Base-by-base conservation (phyloP, 2,113 vertebrate species). In the Oxygymnocypris stewartii region DNA sequence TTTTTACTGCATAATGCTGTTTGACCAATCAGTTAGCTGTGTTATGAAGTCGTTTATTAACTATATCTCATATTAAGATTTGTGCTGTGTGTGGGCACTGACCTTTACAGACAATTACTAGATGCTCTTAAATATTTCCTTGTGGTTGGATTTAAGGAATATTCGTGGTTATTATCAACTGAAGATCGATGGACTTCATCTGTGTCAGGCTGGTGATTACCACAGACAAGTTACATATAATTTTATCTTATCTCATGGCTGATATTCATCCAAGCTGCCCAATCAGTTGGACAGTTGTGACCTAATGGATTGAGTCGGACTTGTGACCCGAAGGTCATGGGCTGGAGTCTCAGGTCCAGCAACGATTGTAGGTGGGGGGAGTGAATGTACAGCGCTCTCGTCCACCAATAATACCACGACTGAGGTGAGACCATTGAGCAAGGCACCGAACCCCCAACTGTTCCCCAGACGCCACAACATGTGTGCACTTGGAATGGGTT, bases 31-130 rank as follows among this genome's bases (percentile, higher is more conserved):
- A 31, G 75, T 11, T 31, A 9, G 14, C 25, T 0, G 8, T 51
- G 44, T 47, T 76, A 44, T 75, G 40, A 47, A 63, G 20, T 7
- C 6, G 10, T 81, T 81, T 28, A 81, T 81, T 42, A 77, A 80
- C 35, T 8, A 81, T 18, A 44, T 44, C 79, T 44, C 37, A 9
- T 35, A 73, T 77, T 77, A 51, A 51, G 7, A 49, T 49, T 49
- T 69, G 42, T 44, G n/a, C 42, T 25, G 10, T 81, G 40, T 81
- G 35, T 81, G 14, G 57, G 42, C 14, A n/a, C 20, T 25, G 35
- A 28, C 37, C 23, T 80, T 40, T 80, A 25, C 31, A 79, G 31
- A 20, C 18, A 7, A 7, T 81, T 81, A 63, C 35, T 44, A 42
- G 59, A 13, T 31, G 16, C 14, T 82, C n/a, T 65, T 81, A 44